Percentiles rank a stretch among this genome's conserved stretches.
Conservation (phyloP, 2,113 vertebrate genomes). For the Takifugu flavidus region DNA sequence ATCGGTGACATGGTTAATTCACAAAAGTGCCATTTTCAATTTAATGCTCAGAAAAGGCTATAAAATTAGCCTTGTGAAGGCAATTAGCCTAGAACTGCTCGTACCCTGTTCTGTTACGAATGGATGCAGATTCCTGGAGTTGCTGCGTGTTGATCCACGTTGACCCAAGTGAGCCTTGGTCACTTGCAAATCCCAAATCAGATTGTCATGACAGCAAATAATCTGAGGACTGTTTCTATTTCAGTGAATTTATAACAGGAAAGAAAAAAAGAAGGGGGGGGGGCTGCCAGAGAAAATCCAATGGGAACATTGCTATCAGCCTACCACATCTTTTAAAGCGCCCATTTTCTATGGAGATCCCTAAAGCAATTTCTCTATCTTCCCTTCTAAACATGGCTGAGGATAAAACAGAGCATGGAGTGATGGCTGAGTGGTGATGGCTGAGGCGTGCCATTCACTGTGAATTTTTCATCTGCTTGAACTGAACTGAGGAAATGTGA, state of each 20-base stretch:
- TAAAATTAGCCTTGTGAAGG: slow-evolving; percentile 42
- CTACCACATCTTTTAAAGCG: slow-evolving; percentile 60
- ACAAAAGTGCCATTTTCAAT: slow-evolving; percentile 44
- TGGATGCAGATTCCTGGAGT: slow-evolving; percentile 29
- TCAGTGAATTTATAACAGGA: slow-evolving; percentile 34
- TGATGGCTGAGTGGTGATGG: slow-evolving; percentile 55
- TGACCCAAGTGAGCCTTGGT: slow-evolving; percentile 33
- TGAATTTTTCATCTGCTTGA: slow-evolving; percentile 61
- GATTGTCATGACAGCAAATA: slow-evolving; percentile 50
- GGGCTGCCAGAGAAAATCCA: slow-evolving; percentile 20
- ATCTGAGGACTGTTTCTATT: slow-evolving; percentile 39
- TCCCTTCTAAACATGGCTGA: slow-evolving; percentile 63
- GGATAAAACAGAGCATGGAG: slow-evolving; percentile 59
- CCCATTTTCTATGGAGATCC: slow-evolving; percentile 61
- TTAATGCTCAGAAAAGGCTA: slow-evolving; percentile 41
- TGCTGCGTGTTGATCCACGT: slow-evolving; percentile 17
- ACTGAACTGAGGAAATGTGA: slow-evolving; percentile 45
- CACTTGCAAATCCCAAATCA: slow-evolving; percentile 31
- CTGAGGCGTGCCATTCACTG: slow-evolving; percentile 53
- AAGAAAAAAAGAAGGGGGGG: slow-evolving; percentile 18
- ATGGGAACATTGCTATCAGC: slow-evolving; percentile 51
- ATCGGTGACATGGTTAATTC: slow-evolving; percentile 47
- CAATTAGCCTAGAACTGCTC: slow-evolving; percentile 48
- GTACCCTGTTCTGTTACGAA: slow-evolving; percentile 44
- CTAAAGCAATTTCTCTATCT: slow-evolving; percentile 58